A percentile compares a stretch with the other conserved stretches of the same genome.
phyloP scores from a whole-genome alignment of 2,888 invertebrate genomes.

The Scaptomyza parva region DNA sequence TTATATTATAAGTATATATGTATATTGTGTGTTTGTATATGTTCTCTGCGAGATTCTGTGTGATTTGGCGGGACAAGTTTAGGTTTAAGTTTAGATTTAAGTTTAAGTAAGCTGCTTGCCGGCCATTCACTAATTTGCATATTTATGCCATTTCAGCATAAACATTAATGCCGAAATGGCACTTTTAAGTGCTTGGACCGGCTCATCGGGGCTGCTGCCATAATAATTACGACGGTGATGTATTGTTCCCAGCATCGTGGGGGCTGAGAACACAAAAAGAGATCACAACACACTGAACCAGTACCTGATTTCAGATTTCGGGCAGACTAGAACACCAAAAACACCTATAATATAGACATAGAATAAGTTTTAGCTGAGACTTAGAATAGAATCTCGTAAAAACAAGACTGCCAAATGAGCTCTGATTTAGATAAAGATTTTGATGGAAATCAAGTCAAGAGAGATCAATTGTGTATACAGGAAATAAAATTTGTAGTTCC shows the following conservation, averaged over 20 bases:
- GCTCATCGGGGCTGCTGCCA: constrained; percentile 52
- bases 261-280: constrained; percentile 33
- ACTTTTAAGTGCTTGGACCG: constrained; percentile 77
- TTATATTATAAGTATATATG: constrained; percentile 22
- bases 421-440: constrained; percentile 35
- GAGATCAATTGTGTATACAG: constrained; percentile 65
- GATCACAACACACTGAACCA: constrained; percentile 33
- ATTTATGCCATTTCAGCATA: constrained; percentile 74
- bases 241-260: constrained; percentile 50
- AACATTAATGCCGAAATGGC: constrained; percentile 76
- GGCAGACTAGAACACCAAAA: constrained; percentile 6
- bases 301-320: constrained; percentile 7
- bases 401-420: constrained; percentile 42
- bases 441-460: constrained; percentile 52
- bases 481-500: constrained; percentile 63
- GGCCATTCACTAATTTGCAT: constrained; percentile 82
- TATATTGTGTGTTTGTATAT: background rate
- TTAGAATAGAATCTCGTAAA: constrained; percentile 31
- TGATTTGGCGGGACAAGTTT: constrained; percentile 47
- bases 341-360: constrained; percentile 2
- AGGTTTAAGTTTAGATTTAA: too few species aligned
- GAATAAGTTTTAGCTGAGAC: background rate
- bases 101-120: constrained; percentile 55
- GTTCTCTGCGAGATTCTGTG: background rate
- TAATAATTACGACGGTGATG: constrained; percentile 57